Evolutionary conservation across 1,140 invertebrate genomes (phyloP), one percentile per base, ranked within the genome.

Genomic region (Leptinotarsa lineolata): DNA sequence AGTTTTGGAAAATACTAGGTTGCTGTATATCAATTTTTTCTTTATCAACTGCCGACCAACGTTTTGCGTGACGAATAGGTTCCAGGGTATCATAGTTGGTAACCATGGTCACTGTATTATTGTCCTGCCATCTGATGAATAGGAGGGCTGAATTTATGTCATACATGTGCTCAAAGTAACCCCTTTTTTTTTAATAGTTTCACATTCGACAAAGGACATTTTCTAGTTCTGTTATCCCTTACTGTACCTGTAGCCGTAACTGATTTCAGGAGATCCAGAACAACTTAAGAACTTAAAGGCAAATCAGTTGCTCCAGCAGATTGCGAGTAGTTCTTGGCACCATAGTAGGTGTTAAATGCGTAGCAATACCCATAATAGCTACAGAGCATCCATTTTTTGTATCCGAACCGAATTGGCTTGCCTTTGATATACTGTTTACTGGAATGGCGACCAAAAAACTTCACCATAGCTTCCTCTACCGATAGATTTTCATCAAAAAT

Each of bases 391-490:
- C 80, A 82, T 24, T 80, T 76, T 70, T 81, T 81, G 66, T 75
- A 81, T 8, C 80, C 78, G 73, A 83, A 82, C 20, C 76, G 65
- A 13, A 78, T 77, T 46, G 80, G 80, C 64, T 80, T 80, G 3
- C 74, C 70, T 39, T 66, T 45, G 21, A 79, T 81, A 70, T 77
- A 81, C 72, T 79, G 77, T 73, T 81, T 81, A 21, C 54, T 72
- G 68, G 60, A 64, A 39, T 71, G 70, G 24, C 39, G 59, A 12
- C 69, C 69, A 30, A 63, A 71, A 71, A 66, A 71, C 22, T 66
- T 66, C 21, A 66, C 64, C 64, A 66, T 66, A 8, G 64, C 64
- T n/a, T 66, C 64, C 6, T 67, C 65, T 12, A 67, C 22, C 12
- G 65, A 67, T 20, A 67, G 24, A 44, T 67, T 67, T 67, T 67